phyloP scores from a whole-genome alignment of 2,888 invertebrate genomes.

The Vannuccia rotundouncinata region DNA sequence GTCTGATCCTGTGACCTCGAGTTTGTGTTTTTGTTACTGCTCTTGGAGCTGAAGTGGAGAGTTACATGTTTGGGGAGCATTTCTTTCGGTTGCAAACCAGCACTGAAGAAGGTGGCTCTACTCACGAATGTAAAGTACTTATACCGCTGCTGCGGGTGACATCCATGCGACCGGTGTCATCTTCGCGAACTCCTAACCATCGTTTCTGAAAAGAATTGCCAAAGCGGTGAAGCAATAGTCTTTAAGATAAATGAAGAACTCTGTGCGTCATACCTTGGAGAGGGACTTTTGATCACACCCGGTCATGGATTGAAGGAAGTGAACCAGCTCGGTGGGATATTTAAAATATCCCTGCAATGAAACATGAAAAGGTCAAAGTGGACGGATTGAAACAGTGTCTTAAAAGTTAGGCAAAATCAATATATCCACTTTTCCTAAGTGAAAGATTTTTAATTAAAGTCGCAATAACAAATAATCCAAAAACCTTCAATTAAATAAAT shows the following conservation, averaged over 20 bases:
- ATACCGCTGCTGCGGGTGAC: neutral
- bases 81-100: no score
- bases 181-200: neutral
- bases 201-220: neutral
- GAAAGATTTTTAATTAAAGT: neutral
- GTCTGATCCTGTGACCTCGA: neutral
- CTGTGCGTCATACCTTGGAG: neutral
- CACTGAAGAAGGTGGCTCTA: no score
- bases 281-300: neutral
- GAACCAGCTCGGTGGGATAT: neutral
- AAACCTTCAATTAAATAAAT: no score
- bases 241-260: neutral
- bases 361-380: neutral
- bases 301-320: neutral
- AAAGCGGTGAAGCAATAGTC: neutral
- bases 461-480: neutral
- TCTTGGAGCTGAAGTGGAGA: neutral
- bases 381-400: neutral
- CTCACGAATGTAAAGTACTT: neutral
- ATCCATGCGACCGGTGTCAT: neutral
- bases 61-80: no score
- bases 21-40: neutral
- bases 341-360: neutral
- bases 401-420: neutral
- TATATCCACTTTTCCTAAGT: neutral